Percentiles rank a stretch among this genome's conserved stretches.
Conservation (phyloP, 2,113 vertebrate genomes). For the Myotis yumanensis region DNA sequence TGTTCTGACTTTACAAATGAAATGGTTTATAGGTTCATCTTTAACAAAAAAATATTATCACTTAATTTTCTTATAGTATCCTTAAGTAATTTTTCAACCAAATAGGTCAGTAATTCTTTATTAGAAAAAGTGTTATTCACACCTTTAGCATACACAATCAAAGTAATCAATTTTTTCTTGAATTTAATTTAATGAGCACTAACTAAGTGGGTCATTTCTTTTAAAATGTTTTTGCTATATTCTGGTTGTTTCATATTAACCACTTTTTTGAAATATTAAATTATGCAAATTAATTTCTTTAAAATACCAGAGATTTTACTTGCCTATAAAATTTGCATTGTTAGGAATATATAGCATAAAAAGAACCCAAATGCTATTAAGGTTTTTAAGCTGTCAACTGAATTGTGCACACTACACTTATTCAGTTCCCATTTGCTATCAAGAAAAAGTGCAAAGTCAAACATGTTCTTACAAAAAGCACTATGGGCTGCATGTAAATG, state of each 20-base stretch:
- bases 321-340: conserved; percentile 68
- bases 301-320: conserved; percentile 67
- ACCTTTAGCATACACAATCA: neutral
- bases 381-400: conserved; percentile 77
- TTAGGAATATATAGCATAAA: conserved; percentile 70
- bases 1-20: neutral
- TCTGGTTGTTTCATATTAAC: neutral
- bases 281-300: conserved; percentile 52
- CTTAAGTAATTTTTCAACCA: conserved; percentile 8
- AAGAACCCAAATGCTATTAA: conserved; percentile 72
- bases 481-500: conserved; percentile 75
- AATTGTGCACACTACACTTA: conserved; percentile 73
- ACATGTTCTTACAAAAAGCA: conserved; percentile 73
- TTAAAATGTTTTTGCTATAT: conserved; percentile 15
- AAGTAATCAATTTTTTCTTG: conserved; percentile 43
- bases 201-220: neutral
- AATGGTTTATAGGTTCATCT: neutral
- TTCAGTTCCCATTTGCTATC: conserved; percentile 74
- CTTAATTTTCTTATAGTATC: neutral
- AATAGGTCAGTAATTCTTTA: neutral
- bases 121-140: conserved; percentile 13
- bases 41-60: neutral
- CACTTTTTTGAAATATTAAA: conserved; percentile 47
- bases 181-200: conserved; percentile 31
- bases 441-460: conserved; percentile 80